phyloP scores from a whole-genome alignment of 1,140 invertebrate species.

The Monochamus saltuarius region DNA sequence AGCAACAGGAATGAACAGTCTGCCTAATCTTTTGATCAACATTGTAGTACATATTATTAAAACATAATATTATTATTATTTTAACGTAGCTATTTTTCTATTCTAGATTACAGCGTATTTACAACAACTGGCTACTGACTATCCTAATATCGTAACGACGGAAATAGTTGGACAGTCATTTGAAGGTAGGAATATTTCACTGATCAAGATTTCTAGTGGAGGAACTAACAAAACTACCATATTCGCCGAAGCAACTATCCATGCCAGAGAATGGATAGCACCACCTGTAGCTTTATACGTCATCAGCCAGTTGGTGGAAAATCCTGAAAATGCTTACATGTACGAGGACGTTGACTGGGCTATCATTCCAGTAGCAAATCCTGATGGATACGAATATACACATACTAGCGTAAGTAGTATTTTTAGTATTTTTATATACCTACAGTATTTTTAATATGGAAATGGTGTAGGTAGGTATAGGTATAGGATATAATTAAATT shows the following conservation, averaged over 20 bases:
- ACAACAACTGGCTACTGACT: conserved; percentile 45
- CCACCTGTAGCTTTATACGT: conserved; percentile 65
- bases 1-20: no score
- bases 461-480: no score
- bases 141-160: conserved; percentile 53
- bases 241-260: conserved; percentile 66
- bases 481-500: no score
- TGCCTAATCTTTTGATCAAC: no score
- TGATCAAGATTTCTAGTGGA: conserved; percentile 26
- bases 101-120: conserved; percentile 55
- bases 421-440: no score
- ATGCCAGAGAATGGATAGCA: conserved; percentile 70
- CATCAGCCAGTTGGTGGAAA: conserved; percentile 60
- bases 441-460: no score
- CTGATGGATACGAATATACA: conserved; percentile 72
- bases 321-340: conserved; percentile 47
- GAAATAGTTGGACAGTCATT: conserved; percentile 58
- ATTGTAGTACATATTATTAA: no score
- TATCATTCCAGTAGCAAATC: conserved; percentile 70
- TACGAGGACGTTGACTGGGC: conserved; percentile 62
- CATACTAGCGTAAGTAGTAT: conserved; percentile 54
- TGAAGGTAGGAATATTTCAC: conserved; percentile 56
- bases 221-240: conserved; percentile 56
- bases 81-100: background rate
- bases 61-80: no score